Base-by-base conservation (phyloP, 2,113 vertebrate genomes). In the Sylvia atricapilla region DNA sequence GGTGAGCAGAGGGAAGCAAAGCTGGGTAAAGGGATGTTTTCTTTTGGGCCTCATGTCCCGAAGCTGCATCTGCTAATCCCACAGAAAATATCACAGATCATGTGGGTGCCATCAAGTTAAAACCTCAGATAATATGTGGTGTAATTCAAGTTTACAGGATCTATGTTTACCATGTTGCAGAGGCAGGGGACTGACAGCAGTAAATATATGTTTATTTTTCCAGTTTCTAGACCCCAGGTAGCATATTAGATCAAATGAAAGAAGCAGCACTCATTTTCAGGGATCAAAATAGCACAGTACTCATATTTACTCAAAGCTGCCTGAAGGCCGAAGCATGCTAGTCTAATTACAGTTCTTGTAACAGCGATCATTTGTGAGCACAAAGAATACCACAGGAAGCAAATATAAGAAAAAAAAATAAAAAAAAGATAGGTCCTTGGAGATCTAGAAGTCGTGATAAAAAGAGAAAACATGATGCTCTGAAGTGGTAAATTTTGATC, bases 291-390 rank as follows among this genome's bases (percentile, higher is more conserved):
- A 39, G 23, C 37, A 67, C 0, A 2, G 14, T 84, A 94, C 64
- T 94, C 44, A 72, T 87, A 44, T 75, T 96, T 92, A 87, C 73
- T 91, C 53, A 92, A 80, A 93, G 79, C 7, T 66, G 73, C 90
- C 56, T 78, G 58, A 87, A 84, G 64, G 55, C 47, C 86, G 52
- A 78, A 66, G 81, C 55, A 33, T 50, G 66, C n/a, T 76, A 74
- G 25, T 19, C 35, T 91, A 87, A 84, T 91, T 68, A 90, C 68
- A 84, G 55, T 44, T 91, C 22, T 88, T 60, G 53, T 10, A 50
- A 64, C 37, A n/a, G 16, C 80, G 39, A 84, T 86, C 10, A 55
- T 73, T 91, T 88, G 62, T 74, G 84, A 93, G 56, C 35, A 87
- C 75, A 93, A 93, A 93, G 92, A 83, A 74, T 64, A 82, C 43